Conservation (phyloP, 2,113 vertebrate genomes). For the Cryptoleucopteryx plumbea region DNA sequence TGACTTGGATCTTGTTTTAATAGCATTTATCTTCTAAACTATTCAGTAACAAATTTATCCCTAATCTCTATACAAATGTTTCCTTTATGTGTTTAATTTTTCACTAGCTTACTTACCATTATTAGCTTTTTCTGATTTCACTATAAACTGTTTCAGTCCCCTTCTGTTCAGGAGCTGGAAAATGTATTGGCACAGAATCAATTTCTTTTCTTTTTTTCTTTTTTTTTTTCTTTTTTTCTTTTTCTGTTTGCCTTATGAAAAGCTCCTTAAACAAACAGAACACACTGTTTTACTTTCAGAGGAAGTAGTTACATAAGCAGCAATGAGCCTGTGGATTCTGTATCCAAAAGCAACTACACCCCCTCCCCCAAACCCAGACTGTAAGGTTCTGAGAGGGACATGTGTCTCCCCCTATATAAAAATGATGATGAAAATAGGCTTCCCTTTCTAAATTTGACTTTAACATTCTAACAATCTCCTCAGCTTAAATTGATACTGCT, state of each 20-base stretch:
- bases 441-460: neutral
- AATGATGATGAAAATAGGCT: neutral
- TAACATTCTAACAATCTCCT: neutral
- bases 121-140: slow-evolving; percentile 77
- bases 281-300: neutral
- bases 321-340: neutral
- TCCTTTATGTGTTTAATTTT: slow-evolving; percentile 19
- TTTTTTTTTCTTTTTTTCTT: neutral
- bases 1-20: neutral
- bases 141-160: slow-evolving; percentile 79
- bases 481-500: neutral
- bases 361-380: neutral
- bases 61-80: neutral
- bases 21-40: neutral
- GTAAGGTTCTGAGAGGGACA: neutral
- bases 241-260: neutral
- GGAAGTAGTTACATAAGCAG: neutral
- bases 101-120: slow-evolving; percentile 71
- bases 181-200: slow-evolving; percentile 68
- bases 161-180: slow-evolving; percentile 74
- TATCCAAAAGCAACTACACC: neutral
- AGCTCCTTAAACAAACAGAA: slow-evolving; percentile 44
- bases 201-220: neutral
- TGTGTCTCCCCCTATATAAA: neutral
- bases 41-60: neutral